Conservation (phyloP, 2,113 vertebrate species). For the Alligator mississippiensis region DNA sequence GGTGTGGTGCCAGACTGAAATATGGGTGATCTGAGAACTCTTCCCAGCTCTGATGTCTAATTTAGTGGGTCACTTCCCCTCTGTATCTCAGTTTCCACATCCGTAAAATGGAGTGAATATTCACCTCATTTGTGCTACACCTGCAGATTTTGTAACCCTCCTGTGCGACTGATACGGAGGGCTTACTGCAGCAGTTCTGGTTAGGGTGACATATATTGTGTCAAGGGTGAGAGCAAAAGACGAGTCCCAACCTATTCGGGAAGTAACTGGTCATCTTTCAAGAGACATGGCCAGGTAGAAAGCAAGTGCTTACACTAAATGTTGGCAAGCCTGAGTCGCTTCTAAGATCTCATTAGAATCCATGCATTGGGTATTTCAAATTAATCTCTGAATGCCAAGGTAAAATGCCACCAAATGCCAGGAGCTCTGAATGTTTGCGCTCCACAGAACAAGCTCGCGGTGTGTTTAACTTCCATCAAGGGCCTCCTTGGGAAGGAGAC, state of each 20-base stretch:
- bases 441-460: background rate
- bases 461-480: background rate
- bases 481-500: background rate
- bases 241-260: background rate
- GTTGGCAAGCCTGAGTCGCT: background rate
- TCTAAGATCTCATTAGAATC: background rate
- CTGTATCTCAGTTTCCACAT: background rate
- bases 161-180: background rate
- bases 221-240: background rate
- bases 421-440: background rate
- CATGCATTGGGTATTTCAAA: rapidly evolving
- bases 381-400: background rate
- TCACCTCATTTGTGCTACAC: background rate
- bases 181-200: background rate
- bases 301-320: background rate
- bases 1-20: rapidly evolving
- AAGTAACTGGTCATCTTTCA: background rate
- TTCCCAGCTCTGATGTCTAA: background rate
- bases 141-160: background rate
- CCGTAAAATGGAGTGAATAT: background rate
- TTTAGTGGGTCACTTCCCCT: rapidly evolving
- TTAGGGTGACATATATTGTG: background rate
- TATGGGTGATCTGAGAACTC: background rate
- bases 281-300: background rate
- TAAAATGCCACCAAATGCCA: background rate